Percentiles rank a stretch among this genome's conserved stretches.
Evolutionary conservation across 2,888 invertebrate species (phyloP).

Genomic region (Penaeus monodon): DNA sequence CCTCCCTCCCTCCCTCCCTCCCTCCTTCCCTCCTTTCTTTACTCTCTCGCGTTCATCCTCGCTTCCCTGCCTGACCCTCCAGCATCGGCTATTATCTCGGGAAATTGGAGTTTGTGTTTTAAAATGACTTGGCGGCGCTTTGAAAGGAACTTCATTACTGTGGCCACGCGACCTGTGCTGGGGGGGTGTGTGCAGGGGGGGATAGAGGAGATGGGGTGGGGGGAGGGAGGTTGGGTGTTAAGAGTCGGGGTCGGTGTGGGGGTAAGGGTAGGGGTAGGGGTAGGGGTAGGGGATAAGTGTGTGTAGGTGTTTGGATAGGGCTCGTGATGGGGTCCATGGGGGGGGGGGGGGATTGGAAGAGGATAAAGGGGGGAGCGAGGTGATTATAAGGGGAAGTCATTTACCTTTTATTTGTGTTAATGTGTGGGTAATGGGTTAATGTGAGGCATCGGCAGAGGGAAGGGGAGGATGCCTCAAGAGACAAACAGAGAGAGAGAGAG

Average conservation of each 20-base stretch:
- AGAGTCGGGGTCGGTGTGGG: too few relatives aligned
- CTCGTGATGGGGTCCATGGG: not conserved
- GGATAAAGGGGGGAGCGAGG: too few relatives aligned
- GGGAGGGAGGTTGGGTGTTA: too few relatives aligned
- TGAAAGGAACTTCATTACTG: slow-evolving; percentile 54
- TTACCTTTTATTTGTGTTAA: too few relatives aligned
- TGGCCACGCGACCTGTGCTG: slow-evolving; percentile 18
- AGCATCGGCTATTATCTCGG: slow-evolving; percentile 54
- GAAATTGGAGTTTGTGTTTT: slow-evolving; percentile 58
- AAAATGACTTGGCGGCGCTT: slow-evolving; percentile 52
- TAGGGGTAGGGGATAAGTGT: not conserved
- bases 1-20: slow-evolving; percentile 6
- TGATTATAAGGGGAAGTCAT: too few relatives aligned
- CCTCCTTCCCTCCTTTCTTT: slow-evolving; percentile 9
- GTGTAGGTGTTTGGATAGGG: not conserved
- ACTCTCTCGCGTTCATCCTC: not conserved
- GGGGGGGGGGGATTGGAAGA: not conserved
- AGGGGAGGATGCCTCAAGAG: too few relatives aligned
- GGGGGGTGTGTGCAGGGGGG: too few relatives aligned
- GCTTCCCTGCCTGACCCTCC: slow-evolving; percentile 28
- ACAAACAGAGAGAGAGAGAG: too few relatives aligned
- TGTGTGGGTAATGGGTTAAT: too few relatives aligned
- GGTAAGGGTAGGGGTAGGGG: not conserved
- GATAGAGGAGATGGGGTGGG: too few relatives aligned
- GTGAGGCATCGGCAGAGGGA: too few relatives aligned